phyloP scores from a whole-genome alignment of 2,113 vertebrate species.

The Oreochromis aureus region DNA sequence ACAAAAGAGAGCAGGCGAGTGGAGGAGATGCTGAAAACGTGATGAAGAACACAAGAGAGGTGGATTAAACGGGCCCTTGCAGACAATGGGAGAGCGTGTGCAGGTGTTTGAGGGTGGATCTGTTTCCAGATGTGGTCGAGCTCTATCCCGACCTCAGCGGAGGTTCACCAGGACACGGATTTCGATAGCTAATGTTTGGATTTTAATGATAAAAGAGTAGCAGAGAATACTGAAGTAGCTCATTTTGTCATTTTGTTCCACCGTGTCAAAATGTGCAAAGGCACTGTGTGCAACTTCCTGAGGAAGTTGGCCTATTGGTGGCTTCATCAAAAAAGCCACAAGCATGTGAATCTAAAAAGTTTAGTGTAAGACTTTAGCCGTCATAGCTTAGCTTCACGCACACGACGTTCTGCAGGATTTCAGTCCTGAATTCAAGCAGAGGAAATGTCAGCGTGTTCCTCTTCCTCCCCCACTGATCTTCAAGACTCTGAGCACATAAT shows the following conservation, averaged over 20 bases:
- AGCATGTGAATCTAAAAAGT: not conserved
- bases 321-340: not conserved
- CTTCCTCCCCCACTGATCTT: constrained; percentile 16
- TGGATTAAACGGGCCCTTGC: not conserved
- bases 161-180: not conserved
- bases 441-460: not conserved
- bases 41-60: not conserved
- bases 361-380: not conserved
- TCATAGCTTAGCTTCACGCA: not conserved
- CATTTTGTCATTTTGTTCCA: not conserved
- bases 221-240: not conserved
- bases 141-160: not conserved
- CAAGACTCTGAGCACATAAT: constrained; percentile 62
- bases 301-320: constrained; percentile 40
- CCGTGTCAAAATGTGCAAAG: constrained; percentile 6
- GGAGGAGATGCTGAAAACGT: not conserved
- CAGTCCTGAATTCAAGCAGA: not conserved
- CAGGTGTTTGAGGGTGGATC: not conserved
- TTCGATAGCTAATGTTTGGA: not conserved
- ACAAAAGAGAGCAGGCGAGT: not conserved
- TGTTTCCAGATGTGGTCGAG: not conserved
- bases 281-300: constrained; percentile 52
- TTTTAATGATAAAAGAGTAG: not conserved
- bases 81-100: not conserved
- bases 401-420: not conserved